Base-by-base conservation (phyloP, 1,140 invertebrate species). In the Mya arenaria region DNA sequence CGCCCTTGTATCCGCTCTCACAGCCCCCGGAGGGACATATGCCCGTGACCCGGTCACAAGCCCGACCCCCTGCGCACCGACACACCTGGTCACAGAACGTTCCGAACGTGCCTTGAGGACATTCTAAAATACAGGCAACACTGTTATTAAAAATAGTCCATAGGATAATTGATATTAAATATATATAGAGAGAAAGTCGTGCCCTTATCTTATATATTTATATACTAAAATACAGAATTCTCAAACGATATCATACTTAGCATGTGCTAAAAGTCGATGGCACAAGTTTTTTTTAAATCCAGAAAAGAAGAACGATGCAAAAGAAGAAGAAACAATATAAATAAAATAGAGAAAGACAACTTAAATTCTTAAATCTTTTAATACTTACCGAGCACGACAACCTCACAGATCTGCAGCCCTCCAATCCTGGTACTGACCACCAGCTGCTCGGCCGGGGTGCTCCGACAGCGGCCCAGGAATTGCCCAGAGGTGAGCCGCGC, bases 11-110 rank as follows among this genome's bases (percentile, higher is more conserved):
- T 4, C 85, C 81, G 0, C 41, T 28, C 30, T 82, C 63, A 74
- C 85, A 87, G 15, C 83, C 83, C 41, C 52, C 65, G 2, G n/a
- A n/a, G 15, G 62, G 65, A 58, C 85, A 87, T 4, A 44, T 37
- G 0, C 85, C 85, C 0, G 73, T 82, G 0, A 25, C 41, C 37
- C 65, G 56, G 52, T 87, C 73, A 63, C 85, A 87, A 4, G 81
- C 69, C 30, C 48, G 39, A 17, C 77, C 65, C 34, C 62, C 56
- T 13, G 41, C 15, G 30, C 77, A 80, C 1, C 44, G 28, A 79
- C 85, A 87, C 0, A 69, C 65, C 4, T 63, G 66, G 23, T 44
- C 60, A 71, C 83, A 85, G 28, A 36, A 28, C 34, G 56, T 8
- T 6, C 63, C 66, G 39, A 41, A 77, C 15, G 81, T 77, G 1